These are phyloP conservation scores for Galaxea fascicularis DNA, from an alignment of 92 coral and sea anemone species.

Conservation along the genomic window DNA sequence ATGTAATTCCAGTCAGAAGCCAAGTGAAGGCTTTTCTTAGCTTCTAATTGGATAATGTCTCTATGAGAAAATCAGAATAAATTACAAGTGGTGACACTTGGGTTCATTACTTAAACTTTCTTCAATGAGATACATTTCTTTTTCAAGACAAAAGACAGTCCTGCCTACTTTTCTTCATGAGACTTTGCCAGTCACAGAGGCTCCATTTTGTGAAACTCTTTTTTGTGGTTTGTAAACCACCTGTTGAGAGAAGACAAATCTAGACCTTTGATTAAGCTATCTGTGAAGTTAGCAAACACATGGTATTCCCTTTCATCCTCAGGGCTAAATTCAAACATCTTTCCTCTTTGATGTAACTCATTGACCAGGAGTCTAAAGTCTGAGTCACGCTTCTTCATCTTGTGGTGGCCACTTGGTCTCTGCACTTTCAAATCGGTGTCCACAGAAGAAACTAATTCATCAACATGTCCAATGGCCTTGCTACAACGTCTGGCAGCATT, in stretches of 20 bases:
- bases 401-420: conserved; percentile 58
- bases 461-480: conserved; percentile 44
- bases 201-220: conserved; percentile 34
- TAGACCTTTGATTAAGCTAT: conserved; percentile 17
- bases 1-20: too few relatives aligned
- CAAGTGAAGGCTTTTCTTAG: too few relatives aligned
- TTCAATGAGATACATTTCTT: too few relatives aligned
- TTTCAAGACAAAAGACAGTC: not conserved
- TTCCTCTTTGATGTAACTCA: conserved; percentile 33
- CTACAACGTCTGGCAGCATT: conserved; percentile 62
- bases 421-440: conserved; percentile 35
- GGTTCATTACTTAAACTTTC: too few relatives aligned
- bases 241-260: conserved; percentile 15
- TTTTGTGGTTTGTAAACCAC: conserved; percentile 37
- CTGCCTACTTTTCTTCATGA: not conserved
- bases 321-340: conserved; percentile 5
- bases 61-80: too few relatives aligned
- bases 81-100: too few relatives aligned
- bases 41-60: too few relatives aligned
- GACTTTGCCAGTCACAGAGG: not conserved
- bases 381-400: not conserved
- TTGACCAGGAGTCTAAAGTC: conserved; percentile 22
- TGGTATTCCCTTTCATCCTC: conserved; percentile 17
- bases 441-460: conserved; percentile 12
- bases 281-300: conserved; percentile 13